Base-by-base conservation (phyloP, 2,113 vertebrate species). In the Takifugu flavidus region DNA sequence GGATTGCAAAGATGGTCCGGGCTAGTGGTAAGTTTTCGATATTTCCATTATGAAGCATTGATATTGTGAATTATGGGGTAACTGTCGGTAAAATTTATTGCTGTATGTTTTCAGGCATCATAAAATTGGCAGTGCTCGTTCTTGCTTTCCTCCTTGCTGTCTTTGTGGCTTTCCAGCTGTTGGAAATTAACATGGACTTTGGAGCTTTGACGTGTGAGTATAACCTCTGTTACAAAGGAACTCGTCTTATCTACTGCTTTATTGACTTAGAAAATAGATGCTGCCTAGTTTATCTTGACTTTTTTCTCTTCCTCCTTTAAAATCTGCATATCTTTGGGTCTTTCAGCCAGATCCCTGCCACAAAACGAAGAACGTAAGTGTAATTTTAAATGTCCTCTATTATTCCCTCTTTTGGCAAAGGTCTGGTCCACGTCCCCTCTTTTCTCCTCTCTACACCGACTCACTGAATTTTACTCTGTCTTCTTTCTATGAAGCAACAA, bases 121-220 rank as follows among this genome's bases (percentile, higher is more conserved):
- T 94, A 43, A 99, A 98, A 84, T 77, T 94, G 60, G 83, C 86
- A 46, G 89, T 91, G 10, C 78, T 96, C 2, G 13, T 94, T 51
- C 88, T 87, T 47, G 84, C 91, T 25, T 93, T 95, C 83, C 74
- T 97, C 71, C 59, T 98, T 14, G 94, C 85, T 0, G 91, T 94
- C 65, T 97, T 98, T 82, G 86, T 98, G 84, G 92, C 93, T 66
- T 94, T 95, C 71, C 93, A 98, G 81, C 91, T 98, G 66, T 90
- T 98, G 51, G 94, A 96, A 79, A 93, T 95, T 43, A 94, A 94
- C 86, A 86, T 90, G 84, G 94, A 96, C 72, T 87, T 94, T 50
- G 80, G 89, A 67, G 89, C 80, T 49, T 68, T 94, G 12, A 92
- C 96, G 69, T 90, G 96, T 99, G 89, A 94, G 93, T 93, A 39